Evolutionary conservation across 2,113 vertebrate species (phyloP).

Genomic region (Nesogale talazaci): DNA sequence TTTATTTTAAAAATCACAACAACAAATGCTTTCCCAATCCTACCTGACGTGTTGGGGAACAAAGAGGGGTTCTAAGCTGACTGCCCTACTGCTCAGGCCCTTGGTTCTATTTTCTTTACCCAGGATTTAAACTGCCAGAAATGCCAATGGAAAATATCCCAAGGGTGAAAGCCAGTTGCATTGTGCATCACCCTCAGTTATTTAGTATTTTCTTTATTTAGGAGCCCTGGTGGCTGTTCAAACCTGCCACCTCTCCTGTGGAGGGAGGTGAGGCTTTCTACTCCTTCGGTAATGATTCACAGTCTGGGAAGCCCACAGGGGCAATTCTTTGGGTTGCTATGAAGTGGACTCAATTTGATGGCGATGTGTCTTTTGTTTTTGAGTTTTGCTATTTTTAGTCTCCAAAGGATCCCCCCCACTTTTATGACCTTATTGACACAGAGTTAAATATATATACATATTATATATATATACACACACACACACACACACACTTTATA

Average conservation of each 20-base stretch:
- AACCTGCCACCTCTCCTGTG: too few relatives aligned
- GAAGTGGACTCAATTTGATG: too few relatives aligned
- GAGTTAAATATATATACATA: too few relatives aligned
- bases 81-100: neutral
- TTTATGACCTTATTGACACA: conserved; percentile 38
- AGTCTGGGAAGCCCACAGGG: too few relatives aligned
- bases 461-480: too few relatives aligned
- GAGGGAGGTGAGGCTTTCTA: too few relatives aligned
- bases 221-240: too few relatives aligned
- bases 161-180: conserved; percentile 34
- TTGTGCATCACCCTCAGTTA: neutral
- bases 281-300: too few relatives aligned
- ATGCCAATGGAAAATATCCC: neutral
- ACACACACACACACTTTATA: too few relatives aligned
- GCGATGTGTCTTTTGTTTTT: too few relatives aligned
- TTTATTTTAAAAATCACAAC: conserved; percentile 41
- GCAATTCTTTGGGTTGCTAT: too few relatives aligned
- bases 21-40: neutral
- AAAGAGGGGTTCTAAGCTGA: neutral
- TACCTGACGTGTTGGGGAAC: conserved; percentile 8
- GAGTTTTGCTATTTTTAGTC: conserved; percentile 22
- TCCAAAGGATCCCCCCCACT: conserved; percentile 4
- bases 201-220: neutral
- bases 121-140: conserved; percentile 29
- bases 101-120: conserved; percentile 1